Percentiles rank a stretch among this genome's conserved stretches.
These are phyloP conservation scores for Allygus modestus DNA, from an alignment of 2,888 invertebrate genomes.

Conservation along the genomic window DNA sequence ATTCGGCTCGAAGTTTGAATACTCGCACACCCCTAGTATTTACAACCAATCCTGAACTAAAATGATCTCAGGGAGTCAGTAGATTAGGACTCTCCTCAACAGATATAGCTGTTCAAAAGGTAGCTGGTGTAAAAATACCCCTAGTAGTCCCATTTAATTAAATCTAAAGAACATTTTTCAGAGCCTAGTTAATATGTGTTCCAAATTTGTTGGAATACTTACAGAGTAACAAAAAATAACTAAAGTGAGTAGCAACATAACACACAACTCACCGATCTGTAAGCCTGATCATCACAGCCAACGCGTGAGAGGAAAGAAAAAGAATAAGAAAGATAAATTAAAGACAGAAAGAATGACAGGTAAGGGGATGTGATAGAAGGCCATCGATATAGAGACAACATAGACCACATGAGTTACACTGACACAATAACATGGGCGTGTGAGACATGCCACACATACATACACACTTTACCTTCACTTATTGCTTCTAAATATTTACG, in stretches of 20 bases:
- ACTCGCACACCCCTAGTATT: too few relatives aligned
- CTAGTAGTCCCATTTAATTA: too few relatives aligned
- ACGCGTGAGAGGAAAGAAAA: slow-evolving; percentile 70
- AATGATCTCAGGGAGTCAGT: too few relatives aligned
- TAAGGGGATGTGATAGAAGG: slow-evolving; percentile 68
- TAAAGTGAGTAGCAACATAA: slow-evolving; percentile 30
- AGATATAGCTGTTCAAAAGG: too few relatives aligned
- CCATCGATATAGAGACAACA: slow-evolving; percentile 62
- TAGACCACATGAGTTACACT: slow-evolving; percentile 56
- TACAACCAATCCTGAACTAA: too few relatives aligned
- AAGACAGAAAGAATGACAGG: slow-evolving; percentile 71
- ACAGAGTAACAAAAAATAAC: neutral
- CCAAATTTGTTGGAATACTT: too few relatives aligned
- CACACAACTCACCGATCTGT: slow-evolving; percentile 74
- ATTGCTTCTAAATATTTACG: too few relatives aligned
- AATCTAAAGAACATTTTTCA: too few relatives aligned
- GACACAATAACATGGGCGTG: slow-evolving; percentile 11
- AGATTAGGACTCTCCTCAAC: too few relatives aligned
- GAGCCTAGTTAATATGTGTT: too few relatives aligned
- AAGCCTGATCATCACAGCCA: slow-evolving; percentile 73
- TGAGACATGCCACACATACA: slow-evolving; percentile 29
- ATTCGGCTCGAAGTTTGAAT: too few relatives aligned
- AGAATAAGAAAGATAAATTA: slow-evolving; percentile 70
- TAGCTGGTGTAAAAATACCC: too few relatives aligned
- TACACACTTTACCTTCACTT: neutral